Percentiles rank a stretch among this genome's conserved stretches.
These are phyloP conservation scores for Campaea margaritaria DNA, from an alignment of 2,888 invertebrate genomes.

Conservation along the genomic window DNA sequence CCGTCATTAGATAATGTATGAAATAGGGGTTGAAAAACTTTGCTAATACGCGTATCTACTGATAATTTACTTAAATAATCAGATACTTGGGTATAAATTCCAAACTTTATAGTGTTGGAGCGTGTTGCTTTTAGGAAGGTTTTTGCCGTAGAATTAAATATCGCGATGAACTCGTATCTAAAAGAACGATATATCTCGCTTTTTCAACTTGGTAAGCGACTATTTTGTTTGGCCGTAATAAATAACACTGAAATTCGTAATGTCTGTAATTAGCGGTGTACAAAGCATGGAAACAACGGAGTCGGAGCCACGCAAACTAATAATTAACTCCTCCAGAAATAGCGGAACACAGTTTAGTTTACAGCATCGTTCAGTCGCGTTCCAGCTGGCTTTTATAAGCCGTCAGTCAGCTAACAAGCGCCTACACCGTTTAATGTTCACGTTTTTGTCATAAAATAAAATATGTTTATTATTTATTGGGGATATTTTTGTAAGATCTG, in stretches of 20 bases:
- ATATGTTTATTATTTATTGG: slow-evolving; percentile 13
- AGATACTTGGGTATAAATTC: too few species aligned
- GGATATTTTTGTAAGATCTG: slow-evolving; percentile 13
- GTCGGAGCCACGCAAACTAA: slow-evolving; percentile 10
- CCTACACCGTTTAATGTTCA: slow-evolving; percentile 13
- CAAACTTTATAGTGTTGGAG: too few species aligned
- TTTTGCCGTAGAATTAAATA: too few species aligned
- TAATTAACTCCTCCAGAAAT: slow-evolving; percentile 30
- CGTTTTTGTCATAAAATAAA: too few species aligned
- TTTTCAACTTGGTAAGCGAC: too few species aligned
- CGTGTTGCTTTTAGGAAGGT: too few species aligned
- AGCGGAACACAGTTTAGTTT: slow-evolving; percentile 25
- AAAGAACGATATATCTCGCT: too few species aligned
- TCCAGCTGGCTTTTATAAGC: slow-evolving; percentile 22
- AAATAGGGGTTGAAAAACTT: neutral
- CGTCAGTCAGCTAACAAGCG: neutral
- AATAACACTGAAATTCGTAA: slow-evolving; percentile 6
- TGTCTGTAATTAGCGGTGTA: slow-evolving; percentile 12
- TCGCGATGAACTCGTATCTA: too few species aligned
- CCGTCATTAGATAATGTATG: slow-evolving; percentile 1
- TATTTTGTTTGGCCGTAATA: too few species aligned
- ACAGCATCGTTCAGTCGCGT: slow-evolving; percentile 10
- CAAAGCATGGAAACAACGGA: slow-evolving; percentile 6
- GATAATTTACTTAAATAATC: too few species aligned
- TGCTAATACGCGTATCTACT: neutral